These are phyloP conservation scores for Parascotia fuliginaria DNA, from an alignment of 2,888 invertebrate genomes.

Conservation along the genomic window DNA sequence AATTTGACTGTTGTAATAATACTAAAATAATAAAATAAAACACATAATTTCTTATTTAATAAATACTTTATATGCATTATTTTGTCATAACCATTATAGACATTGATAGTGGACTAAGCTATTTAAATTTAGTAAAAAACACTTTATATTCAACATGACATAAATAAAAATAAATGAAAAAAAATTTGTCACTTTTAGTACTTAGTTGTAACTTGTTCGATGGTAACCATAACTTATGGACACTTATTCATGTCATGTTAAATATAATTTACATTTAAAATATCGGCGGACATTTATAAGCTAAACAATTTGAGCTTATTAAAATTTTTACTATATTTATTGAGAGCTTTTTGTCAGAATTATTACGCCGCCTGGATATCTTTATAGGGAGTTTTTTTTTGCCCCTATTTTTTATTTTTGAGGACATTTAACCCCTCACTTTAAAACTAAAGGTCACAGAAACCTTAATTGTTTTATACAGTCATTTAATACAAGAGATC, in stretches of 20 bases:
- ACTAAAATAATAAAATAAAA: constrained; percentile 60
- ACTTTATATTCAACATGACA: constrained; percentile 39
- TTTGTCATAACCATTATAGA: constrained; percentile 54
- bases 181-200: neutral
- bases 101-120: constrained; percentile 44
- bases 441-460: too few species aligned
- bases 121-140: constrained; percentile 38
- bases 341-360: neutral
- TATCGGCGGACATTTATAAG: constrained; percentile 32
- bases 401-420: too few species aligned
- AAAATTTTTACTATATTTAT: constrained; percentile 3
- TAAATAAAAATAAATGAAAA: constrained; percentile 12
- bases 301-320: constrained; percentile 38
- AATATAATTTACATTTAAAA: constrained; percentile 23
- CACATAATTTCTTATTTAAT: constrained; percentile 68
- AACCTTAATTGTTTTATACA: too few species aligned
- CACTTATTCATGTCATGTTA: constrained; percentile 26
- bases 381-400: too few species aligned
- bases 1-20: constrained; percentile 7
- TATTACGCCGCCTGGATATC: neutral
- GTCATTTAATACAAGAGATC: too few species aligned
- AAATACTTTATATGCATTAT: constrained; percentile 79
- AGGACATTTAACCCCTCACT: too few species aligned
- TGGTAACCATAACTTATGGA: too few species aligned
- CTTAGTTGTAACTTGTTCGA: too few species aligned